Evolutionary conservation across 2,797 vertebrate genomes (phyloP), one percentile per base, ranked within the genome.

Genomic region (Xenops minutus): DNA sequence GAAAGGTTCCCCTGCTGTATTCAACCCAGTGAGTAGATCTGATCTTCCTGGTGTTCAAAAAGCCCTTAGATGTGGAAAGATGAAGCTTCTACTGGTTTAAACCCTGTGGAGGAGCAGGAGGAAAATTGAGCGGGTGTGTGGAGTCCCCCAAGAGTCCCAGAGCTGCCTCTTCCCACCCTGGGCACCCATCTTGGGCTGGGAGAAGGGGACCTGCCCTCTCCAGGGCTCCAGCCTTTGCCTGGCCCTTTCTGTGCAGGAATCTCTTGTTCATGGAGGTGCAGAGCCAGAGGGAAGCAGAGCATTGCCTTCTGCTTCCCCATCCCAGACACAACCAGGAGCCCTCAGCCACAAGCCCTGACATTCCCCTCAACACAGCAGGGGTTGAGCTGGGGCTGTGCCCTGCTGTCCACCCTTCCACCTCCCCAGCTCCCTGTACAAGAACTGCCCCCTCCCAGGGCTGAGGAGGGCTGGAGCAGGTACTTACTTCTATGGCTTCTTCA

Each of bases 401-500:
- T 20, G 14, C 6, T 61, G 62, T 63, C 52, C 44, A 19, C n/a
- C 37, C 30, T 46, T 24, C 16, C 12, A 19, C 44, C 13, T 34
- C 43, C 59, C 43, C 0, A 0, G 1, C 8, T 61, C 29, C 46
- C 48, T 30, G 24, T 6, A 21, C 2, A 5, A n/a, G 62, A 81
- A 30, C 34, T 59, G 39, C 16, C 54, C 56, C 41, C 41, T 59
- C n/a, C 66, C 3, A 1, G 1, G 3, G 18, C 49, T 27, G 27
- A 73, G 55, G 19, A 34, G 7, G 7, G 22, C 48, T 26, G 39
- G 15, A 27, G 46, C 43, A 4, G 73, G 36, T 32, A 96, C 97
- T 32, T 93, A 97, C 97, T 91, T 41, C 93, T 97, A 89, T 22
- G 90, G 54, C 83, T 94, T 96, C 95, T 94, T 98, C 97, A 97